A percentile compares a stretch with the other conserved stretches of the same genome.
These are phyloP conservation scores for Bos javanicus DNA, from an alignment of 2,113 vertebrate genomes.

Conservation along the genomic window DNA sequence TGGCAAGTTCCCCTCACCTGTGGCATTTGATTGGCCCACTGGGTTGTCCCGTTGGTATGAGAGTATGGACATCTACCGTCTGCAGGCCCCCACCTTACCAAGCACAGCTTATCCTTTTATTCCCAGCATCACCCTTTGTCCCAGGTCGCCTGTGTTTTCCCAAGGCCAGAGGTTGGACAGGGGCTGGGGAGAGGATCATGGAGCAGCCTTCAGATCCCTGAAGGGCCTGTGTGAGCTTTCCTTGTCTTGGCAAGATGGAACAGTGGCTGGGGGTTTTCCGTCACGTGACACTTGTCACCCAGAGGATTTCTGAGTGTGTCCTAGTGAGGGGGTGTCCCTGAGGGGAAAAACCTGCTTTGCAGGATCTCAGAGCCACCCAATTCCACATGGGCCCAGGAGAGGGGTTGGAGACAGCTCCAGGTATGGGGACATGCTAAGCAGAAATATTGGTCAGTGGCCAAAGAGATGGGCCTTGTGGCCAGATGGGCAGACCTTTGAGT, in stretches of 20 bases:
- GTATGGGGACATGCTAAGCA: background rate
- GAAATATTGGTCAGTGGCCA: background rate
- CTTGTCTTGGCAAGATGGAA: background rate
- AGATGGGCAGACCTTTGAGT: background rate
- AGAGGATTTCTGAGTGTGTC: background rate
- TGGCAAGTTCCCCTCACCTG: fast-evolving
- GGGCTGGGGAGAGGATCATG: background rate
- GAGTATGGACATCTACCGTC: fast-evolving
- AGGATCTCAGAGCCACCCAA: background rate
- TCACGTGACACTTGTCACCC: fast-evolving
- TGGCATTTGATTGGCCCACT: background rate
- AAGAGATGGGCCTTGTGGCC: background rate
- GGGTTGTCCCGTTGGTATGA: background rate
- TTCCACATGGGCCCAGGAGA: background rate
- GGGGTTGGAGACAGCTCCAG: background rate
- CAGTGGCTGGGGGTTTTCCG: fast-evolving
- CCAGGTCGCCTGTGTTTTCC: background rate
- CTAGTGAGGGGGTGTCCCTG: background rate
- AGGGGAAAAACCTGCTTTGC: background rate
- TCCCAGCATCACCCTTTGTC: background rate
- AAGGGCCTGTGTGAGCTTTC: background rate
- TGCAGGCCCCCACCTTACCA: background rate
- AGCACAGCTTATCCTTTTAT: background rate
- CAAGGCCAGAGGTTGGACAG: background rate
- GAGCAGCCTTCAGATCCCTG: fast-evolving